phyloP scores from a whole-genome alignment of 2,113 vertebrate species.

The Catagonus wagneri region DNA sequence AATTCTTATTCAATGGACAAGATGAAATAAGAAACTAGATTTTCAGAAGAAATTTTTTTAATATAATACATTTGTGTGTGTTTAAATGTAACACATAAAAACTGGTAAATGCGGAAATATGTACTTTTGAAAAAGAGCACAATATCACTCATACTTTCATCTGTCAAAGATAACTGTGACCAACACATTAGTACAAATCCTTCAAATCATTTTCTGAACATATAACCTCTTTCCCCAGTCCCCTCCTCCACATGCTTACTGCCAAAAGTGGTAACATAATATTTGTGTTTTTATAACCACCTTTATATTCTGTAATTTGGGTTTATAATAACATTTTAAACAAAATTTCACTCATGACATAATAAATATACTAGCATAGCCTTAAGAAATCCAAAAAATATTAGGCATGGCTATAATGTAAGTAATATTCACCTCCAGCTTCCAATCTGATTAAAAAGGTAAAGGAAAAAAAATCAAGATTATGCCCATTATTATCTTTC shows the following conservation, averaged over 20 bases:
- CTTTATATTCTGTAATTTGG: neutral
- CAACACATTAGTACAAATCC: neutral
- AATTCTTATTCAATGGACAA: neutral
- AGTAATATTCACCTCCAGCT: neutral
- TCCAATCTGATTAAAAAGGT: neutral
- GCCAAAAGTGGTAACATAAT: neutral
- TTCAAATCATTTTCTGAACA: neutral
- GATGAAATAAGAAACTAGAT: neutral
- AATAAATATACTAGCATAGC: neutral
- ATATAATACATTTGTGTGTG: neutral
- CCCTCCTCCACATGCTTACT: neutral
- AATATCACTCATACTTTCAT: neutral
- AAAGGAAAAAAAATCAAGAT: neutral
- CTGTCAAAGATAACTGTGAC: neutral
- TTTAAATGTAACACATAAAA: neutral
- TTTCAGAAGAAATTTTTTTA: neutral
- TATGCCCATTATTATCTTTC: neutral
- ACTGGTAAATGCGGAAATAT: neutral
- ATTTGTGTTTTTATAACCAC: neutral
- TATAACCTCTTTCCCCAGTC: no score
- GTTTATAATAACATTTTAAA: neutral
- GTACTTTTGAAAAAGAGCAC: neutral
- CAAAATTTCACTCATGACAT: neutral
- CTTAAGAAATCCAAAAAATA: neutral
- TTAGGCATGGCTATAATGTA: neutral